These are phyloP conservation scores for Dendronephthya gigantea DNA, from an alignment of 64 coral and sea anemone species.

Conservation along the genomic window DNA sequence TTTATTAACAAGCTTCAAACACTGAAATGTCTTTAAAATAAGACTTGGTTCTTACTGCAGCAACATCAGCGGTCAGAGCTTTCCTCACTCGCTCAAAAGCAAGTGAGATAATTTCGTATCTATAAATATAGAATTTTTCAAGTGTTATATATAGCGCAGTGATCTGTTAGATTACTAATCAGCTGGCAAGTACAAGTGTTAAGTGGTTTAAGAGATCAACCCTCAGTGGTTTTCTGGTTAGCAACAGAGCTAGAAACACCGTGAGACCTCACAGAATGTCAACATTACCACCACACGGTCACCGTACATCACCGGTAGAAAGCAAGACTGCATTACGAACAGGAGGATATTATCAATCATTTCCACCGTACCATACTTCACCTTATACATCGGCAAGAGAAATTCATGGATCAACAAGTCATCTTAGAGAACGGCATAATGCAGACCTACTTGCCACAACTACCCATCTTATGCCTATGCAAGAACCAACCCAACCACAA, in stretches of 20 bases:
- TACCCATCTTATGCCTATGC: neutral
- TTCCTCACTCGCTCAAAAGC: neutral
- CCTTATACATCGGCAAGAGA: neutral
- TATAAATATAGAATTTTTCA: neutral
- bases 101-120: neutral
- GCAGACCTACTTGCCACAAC: neutral
- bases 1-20: neutral
- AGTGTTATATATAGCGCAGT: neutral
- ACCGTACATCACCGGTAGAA: neutral
- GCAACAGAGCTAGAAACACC: neutral
- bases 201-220: constrained; percentile 18
- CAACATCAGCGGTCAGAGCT: neutral
- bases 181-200: neutral
- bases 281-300: neutral
- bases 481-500: neutral
- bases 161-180: neutral
- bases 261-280: constrained; percentile 22
- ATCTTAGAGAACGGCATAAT: neutral
- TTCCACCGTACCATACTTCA: neutral
- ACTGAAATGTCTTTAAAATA: neutral
- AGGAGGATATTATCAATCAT: neutral
- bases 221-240: constrained; percentile 6
- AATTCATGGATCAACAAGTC: neutral
- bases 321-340: neutral
- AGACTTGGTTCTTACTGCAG: neutral